Evolutionary conservation across 2,113 vertebrate genomes (phyloP).

Genomic region (Seriola aureovittata): DNA sequence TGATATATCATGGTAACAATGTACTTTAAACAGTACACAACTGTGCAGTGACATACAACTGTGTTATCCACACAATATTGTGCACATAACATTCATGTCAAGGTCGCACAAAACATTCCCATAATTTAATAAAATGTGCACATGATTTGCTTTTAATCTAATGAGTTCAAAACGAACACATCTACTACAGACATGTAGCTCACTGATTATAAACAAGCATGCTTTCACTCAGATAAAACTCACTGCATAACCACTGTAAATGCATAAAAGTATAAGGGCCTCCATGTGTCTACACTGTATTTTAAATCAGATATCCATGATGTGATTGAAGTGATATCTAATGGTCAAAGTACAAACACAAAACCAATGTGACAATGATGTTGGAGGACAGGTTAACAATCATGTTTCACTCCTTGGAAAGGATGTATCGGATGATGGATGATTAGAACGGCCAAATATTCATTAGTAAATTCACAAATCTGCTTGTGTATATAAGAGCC

Average conservation of each 20-base stretch:
- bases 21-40: slow-evolving; percentile 11
- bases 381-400: background rate
- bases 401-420: background rate
- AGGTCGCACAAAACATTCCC: background rate
- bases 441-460: background rate
- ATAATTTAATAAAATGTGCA: slow-evolving; percentile 33
- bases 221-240: background rate
- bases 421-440: background rate
- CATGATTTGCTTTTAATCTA: slow-evolving; percentile 5
- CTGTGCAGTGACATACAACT: slow-evolving; percentile 38
- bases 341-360: background rate
- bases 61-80: background rate
- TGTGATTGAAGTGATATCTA: background rate
- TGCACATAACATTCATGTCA: background rate
- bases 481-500: background rate
- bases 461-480: background rate
- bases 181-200: slow-evolving; percentile 5
- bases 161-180: background rate
- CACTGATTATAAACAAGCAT: background rate
- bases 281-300: too few relatives aligned
- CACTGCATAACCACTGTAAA: background rate
- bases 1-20: slow-evolving; percentile 15
- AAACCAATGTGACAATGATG: too few relatives aligned
- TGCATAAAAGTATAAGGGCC: too few relatives aligned
- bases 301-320: background rate